Evolutionary conservation across 2,888 invertebrate genomes (phyloP).

Genomic region (Troides helena): DNA sequence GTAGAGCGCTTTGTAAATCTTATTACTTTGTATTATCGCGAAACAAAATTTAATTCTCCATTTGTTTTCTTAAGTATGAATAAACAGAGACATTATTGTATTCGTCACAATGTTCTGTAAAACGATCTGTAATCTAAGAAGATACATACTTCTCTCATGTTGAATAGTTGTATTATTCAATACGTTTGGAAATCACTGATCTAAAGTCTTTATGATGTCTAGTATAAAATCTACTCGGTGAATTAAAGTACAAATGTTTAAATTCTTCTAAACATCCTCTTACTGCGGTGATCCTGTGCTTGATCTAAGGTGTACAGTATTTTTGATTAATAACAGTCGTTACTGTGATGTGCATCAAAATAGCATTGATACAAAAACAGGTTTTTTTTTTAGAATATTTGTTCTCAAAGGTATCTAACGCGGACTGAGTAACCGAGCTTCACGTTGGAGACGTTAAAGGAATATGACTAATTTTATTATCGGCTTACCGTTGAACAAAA

Average conservation of each 20-base stretch:
- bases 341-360: background rate
- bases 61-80: too few species aligned
- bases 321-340: background rate
- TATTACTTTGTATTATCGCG: too few species aligned
- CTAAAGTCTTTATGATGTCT: constrained; percentile 12
- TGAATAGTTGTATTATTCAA: background rate
- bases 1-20: too few species aligned
- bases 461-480: constrained; percentile 65
- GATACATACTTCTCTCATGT: background rate
- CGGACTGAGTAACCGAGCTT: constrained; percentile 20
- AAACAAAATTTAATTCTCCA: too few species aligned
- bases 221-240: constrained; percentile 5
- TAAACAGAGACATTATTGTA: too few species aligned
- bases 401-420: background rate
- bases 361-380: background rate
- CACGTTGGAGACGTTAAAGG: constrained; percentile 50
- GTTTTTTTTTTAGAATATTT: constrained; percentile 1
- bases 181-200: background rate
- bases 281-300: constrained; percentile 16
- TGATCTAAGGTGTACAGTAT: background rate
- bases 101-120: background rate
- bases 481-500: constrained; percentile 48
- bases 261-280: constrained; percentile 43
- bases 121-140: background rate
- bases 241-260: constrained; percentile 26